Conservation (phyloP, 2,888 invertebrate species). For the Suillia variegata region DNA sequence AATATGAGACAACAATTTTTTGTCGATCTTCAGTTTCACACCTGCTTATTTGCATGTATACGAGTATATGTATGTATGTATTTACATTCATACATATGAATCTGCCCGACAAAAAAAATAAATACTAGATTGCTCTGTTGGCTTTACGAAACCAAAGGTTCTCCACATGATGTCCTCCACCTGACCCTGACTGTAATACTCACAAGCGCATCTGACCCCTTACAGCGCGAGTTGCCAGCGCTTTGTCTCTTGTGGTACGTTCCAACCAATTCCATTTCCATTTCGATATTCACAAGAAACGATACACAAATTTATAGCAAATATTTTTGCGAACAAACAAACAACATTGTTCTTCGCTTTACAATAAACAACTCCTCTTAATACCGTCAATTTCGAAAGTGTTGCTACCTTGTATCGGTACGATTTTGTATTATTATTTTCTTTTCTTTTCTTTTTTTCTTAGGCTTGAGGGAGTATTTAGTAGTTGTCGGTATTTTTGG, state of each 20-base stretch:
- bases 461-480: background rate
- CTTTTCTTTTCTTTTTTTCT: background rate
- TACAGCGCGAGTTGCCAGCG: constrained; percentile 4
- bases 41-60: too few relatives aligned
- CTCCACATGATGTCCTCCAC: constrained; percentile 9
- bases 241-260: constrained; percentile 9
- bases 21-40: too few relatives aligned
- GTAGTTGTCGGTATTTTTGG: background rate
- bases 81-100: too few relatives aligned
- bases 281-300: background rate
- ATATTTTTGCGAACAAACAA: background rate
- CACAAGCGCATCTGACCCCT: too few relatives aligned
- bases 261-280: background rate
- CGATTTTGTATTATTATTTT: too few relatives aligned
- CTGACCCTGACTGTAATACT: background rate
- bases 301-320: background rate
- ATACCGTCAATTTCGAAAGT: constrained; percentile 25
- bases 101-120: too few relatives aligned
- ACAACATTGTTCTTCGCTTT: constrained; percentile 12
- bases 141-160: constrained; percentile 1
- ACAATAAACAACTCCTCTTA: constrained; percentile 29
- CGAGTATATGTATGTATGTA: too few relatives aligned
- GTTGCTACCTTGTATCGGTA: background rate
- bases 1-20: too few relatives aligned
- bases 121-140: too few relatives aligned